Evolutionary conservation across 2,113 vertebrate genomes (phyloP).

Genomic region (Hippopotamus amphibius): DNA sequence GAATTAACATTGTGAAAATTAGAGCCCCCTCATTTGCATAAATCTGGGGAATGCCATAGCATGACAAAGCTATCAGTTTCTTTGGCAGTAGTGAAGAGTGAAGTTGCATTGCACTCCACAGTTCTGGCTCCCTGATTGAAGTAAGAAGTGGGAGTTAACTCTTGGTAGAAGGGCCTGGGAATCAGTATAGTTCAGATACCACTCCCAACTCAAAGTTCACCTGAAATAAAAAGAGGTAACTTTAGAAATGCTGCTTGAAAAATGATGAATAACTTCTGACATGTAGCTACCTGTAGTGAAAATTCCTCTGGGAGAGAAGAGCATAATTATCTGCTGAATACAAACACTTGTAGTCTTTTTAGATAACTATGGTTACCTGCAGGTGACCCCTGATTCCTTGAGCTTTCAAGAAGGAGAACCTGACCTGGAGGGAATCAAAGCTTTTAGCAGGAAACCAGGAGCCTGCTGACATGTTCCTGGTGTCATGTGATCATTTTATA

Average conservation of each 20-base stretch:
- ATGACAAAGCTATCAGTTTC: slow-evolving; percentile 55
- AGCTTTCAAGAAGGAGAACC: slow-evolving; percentile 19
- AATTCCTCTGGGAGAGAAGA: slow-evolving; percentile 2
- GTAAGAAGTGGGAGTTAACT: neutral
- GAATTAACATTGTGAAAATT: slow-evolving; percentile 76
- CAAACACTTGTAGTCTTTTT: neutral
- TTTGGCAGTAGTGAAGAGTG: neutral
- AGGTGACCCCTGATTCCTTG: slow-evolving; percentile 32
- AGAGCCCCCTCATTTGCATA: slow-evolving; percentile 67
- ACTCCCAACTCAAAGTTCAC: neutral
- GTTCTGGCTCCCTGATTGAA: neutral
- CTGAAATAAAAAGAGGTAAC: neutral
- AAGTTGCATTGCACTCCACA: neutral
- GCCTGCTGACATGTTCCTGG: neutral
- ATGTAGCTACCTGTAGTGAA: neutral
- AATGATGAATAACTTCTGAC: slow-evolving; percentile 29
- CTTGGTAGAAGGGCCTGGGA: neutral
- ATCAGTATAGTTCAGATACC: neutral
- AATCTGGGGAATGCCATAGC: slow-evolving; percentile 45
- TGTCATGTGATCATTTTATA: slow-evolving; percentile 31
- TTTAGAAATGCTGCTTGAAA: neutral
- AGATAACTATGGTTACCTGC: neutral
- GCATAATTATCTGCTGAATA: neutral
- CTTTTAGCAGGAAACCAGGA: slow-evolving; percentile 41
- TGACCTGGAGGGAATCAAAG: slow-evolving; percentile 27